These are phyloP conservation scores for Drosophila limbata DNA, from an alignment of 2,888 invertebrate species.

Conservation along the genomic window DNA sequence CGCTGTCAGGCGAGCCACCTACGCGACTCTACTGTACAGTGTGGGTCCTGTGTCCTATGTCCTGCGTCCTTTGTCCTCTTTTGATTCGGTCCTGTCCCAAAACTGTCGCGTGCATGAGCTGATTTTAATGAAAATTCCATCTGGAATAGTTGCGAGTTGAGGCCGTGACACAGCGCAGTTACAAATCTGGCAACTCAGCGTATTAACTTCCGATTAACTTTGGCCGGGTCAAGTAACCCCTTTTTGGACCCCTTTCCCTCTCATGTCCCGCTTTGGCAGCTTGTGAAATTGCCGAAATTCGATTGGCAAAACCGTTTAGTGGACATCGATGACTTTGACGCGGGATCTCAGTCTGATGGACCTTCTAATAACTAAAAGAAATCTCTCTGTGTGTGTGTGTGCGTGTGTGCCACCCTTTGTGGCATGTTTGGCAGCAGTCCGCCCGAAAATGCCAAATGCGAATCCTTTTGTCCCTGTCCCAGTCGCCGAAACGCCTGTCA, in stretches of 20 bases:
- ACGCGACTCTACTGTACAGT: slow-evolving; percentile 38
- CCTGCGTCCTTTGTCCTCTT: slow-evolving; percentile 1
- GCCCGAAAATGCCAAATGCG: slow-evolving; percentile 34
- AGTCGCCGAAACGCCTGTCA: slow-evolving; percentile 73
- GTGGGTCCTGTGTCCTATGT: slow-evolving; percentile 10
- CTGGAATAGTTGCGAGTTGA: slow-evolving; percentile 72
- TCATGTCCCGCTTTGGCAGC: slow-evolving; percentile 55
- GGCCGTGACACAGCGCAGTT: slow-evolving; percentile 58
- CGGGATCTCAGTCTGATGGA: slow-evolving; percentile 21
- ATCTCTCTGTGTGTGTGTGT: neutral
- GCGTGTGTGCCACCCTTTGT: slow-evolving; percentile 60
- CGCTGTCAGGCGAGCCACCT: slow-evolving; percentile 51
- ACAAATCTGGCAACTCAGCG: slow-evolving; percentile 82
- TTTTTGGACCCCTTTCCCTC: slow-evolving; percentile 34
- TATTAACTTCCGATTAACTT: slow-evolving; percentile 85
- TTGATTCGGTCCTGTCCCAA: slow-evolving; percentile 34
- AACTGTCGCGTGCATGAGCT: slow-evolving; percentile 75
- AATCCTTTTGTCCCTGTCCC: slow-evolving; percentile 63
- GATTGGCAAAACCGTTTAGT: slow-evolving; percentile 81
- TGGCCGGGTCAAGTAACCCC: slow-evolving; percentile 79
- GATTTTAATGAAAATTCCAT: slow-evolving; percentile 81
- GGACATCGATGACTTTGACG: slow-evolving; percentile 29
- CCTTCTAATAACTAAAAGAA: slow-evolving; percentile 68
- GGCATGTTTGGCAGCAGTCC: slow-evolving; percentile 41
- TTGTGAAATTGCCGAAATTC: slow-evolving; percentile 73